Evolutionary conservation across 2,113 vertebrate genomes (phyloP).

Genomic region (Cyanoderma ruficeps): DNA sequence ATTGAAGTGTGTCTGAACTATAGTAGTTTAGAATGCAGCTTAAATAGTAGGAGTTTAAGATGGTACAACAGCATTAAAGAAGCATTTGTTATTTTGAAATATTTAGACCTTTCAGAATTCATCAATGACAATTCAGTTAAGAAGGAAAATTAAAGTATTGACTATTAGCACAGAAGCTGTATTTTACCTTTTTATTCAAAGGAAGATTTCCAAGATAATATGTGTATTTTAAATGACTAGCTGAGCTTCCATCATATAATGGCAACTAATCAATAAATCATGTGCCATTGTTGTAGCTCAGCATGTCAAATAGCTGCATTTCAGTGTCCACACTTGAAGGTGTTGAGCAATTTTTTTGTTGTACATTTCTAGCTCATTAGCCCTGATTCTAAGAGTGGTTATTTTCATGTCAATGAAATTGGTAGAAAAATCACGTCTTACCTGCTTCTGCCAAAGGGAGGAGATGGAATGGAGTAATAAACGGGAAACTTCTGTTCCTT

Average conservation of each 20-base stretch:
- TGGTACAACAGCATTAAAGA: background rate
- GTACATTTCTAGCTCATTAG: constrained; percentile 63
- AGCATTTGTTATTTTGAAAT: constrained; percentile 4
- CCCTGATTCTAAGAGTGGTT: constrained; percentile 42
- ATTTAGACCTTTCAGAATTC: background rate
- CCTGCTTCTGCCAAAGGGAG: constrained; percentile 31
- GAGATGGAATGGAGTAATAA: constrained; percentile 29
- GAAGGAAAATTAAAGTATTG: constrained; percentile 28
- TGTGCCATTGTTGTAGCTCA: constrained; percentile 50
- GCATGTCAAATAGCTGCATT: constrained; percentile 50
- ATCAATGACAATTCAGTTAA: constrained; percentile 6
- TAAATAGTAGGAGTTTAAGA: background rate
- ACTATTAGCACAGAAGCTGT: background rate
- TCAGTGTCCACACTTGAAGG: constrained; percentile 19
- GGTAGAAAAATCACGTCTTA: constrained; percentile 41
- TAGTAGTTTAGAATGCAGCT: background rate
- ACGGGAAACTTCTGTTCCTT: background rate
- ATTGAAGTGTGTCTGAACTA: background rate
- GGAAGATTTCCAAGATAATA: constrained; percentile 50
- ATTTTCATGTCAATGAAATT: constrained; percentile 53
- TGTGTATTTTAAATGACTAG: constrained; percentile 30
- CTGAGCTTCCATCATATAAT: constrained; percentile 28
- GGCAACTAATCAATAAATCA: constrained; percentile 70
- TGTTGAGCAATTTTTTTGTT: constrained; percentile 27
- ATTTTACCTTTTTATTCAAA: constrained; percentile 29